A percentile compares a stretch with the other conserved stretches of the same genome.
Conservation (phyloP, 2,113 vertebrate species). For the Dasyprocta punctata region DNA sequence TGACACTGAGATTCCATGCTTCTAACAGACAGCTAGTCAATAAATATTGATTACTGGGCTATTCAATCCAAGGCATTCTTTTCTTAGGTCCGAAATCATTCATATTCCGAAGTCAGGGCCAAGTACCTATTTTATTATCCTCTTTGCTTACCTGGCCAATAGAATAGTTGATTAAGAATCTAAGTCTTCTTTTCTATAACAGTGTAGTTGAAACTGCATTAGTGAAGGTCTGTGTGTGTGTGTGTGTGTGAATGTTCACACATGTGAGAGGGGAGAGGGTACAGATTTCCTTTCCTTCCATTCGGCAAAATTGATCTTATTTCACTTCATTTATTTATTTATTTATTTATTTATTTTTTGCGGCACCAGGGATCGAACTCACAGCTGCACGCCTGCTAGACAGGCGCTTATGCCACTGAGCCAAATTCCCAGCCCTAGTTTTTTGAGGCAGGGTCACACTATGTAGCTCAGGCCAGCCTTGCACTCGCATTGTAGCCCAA, state of each 20-base stretch:
- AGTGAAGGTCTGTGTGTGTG: background rate
- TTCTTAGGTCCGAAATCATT: conserved; percentile 9
- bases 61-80: background rate
- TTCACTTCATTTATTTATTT: background rate
- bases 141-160: background rate
- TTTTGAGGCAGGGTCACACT: too few species aligned
- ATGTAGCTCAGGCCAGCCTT: too few species aligned
- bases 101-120: conserved; percentile 5
- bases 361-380: too few species aligned
- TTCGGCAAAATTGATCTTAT: background rate
- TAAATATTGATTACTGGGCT: conserved; percentile 43
- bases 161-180: background rate
- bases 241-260: background rate
- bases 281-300: background rate
- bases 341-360: too few species aligned
- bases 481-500: too few species aligned
- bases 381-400: too few species aligned
- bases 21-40: background rate
- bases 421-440: too few species aligned
- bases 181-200: background rate
- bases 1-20: background rate
- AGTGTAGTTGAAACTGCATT: background rate
- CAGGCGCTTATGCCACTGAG: too few species aligned
- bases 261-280: background rate
- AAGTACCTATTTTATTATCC: background rate